phyloP scores from a whole-genome alignment of 2,888 invertebrate genomes.

The Rhamnusium bicolor region DNA sequence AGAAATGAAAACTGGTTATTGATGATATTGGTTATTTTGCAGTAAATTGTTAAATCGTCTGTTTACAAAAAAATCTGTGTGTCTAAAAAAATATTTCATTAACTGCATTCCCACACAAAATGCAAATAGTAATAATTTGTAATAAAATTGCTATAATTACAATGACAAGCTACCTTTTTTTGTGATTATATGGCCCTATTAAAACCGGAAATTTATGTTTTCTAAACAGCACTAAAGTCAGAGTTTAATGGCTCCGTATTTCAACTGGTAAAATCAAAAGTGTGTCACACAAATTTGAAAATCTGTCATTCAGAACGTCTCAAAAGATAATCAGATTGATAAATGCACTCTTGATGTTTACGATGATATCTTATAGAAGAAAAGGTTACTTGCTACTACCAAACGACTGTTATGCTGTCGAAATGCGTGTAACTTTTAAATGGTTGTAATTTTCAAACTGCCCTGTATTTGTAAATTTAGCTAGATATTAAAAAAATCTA shows the following conservation, averaged over 20 bases:
- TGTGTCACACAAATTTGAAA: constrained; percentile 14
- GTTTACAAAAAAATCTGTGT: too few species aligned
- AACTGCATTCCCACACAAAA: neutral
- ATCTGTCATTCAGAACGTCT: neutral
- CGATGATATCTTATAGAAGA: neutral
- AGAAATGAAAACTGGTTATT: too few species aligned
- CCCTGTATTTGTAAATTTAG: too few species aligned
- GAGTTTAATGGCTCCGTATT: constrained; percentile 1
- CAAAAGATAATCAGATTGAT: constrained; percentile 15
- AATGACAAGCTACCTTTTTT: neutral
- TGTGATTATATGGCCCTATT: constrained; percentile 1
- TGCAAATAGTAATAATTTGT: neutral
- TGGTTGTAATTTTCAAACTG: neutral
- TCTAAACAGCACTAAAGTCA: constrained; percentile 13
- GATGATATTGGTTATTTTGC: too few species aligned
- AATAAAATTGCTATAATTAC: neutral
- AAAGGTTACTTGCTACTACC: constrained; percentile 7
- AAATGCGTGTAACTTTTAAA: neutral
- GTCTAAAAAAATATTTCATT: too few species aligned
- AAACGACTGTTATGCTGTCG: neutral
- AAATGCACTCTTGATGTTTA: constrained; percentile 4
- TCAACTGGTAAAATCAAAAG: neutral
- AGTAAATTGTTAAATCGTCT: too few species aligned
- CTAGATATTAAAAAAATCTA: too few species aligned
- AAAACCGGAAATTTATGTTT: constrained; percentile 7